phyloP scores from a whole-genome alignment of 2,888 invertebrate species.

The Arenicola marina region DNA sequence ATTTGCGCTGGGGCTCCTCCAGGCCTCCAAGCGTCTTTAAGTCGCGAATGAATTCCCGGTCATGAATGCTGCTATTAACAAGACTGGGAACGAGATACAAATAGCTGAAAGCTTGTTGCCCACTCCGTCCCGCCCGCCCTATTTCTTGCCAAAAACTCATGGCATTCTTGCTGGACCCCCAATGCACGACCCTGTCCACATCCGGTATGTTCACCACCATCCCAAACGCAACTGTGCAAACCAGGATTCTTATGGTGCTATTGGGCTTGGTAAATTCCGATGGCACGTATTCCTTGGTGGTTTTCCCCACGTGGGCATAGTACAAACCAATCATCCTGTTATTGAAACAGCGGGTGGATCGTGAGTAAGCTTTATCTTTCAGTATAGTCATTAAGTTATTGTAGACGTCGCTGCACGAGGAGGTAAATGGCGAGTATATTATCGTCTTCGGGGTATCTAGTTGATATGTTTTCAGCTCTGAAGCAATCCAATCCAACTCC shows the following conservation, averaged over 20 bases:
- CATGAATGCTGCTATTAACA: neutral
- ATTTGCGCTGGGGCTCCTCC: neutral
- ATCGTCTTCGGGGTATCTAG: neutral
- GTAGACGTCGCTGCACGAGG: neutral
- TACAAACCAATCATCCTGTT: neutral
- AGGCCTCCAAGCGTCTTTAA: neutral
- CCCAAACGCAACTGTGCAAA: neutral
- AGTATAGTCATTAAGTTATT: neutral
- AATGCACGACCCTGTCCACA: neutral
- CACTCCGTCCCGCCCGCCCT: neutral
- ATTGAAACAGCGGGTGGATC: neutral
- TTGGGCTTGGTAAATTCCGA: neutral
- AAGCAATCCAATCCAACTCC: neutral
- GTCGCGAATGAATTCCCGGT: neutral
- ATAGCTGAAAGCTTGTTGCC: neutral
- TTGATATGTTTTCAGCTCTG: neutral
- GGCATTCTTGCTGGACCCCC: neutral
- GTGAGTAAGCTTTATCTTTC: neutral
- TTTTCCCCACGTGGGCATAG: neutral
- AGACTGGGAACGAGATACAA: neutral
- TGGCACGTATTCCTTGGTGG: neutral
- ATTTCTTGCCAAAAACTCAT: neutral
- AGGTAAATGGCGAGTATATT: neutral
- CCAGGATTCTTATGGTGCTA: neutral
- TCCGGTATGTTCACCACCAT: neutral